These are phyloP conservation scores for Clamator glandarius DNA, from an alignment of 2,797 vertebrate genomes.

Conservation along the genomic window DNA sequence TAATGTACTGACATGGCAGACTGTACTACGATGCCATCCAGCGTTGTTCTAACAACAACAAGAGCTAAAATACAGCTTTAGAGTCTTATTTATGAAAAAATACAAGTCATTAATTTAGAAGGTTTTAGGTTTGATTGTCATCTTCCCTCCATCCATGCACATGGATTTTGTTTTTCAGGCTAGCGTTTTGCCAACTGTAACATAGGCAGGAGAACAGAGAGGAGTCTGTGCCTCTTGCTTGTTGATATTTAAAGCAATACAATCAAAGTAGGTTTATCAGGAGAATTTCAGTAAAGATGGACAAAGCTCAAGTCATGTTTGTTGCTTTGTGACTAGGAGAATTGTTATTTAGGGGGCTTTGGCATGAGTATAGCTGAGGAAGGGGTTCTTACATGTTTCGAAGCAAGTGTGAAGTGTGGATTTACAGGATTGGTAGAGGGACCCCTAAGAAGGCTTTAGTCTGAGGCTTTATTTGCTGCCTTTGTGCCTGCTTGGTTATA, in stretches of 20 bases:
- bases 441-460: not conserved
- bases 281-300: not conserved
- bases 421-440: not conserved
- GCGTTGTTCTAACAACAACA: not conserved
- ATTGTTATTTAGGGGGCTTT: not conserved
- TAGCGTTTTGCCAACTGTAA: not conserved
- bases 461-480: not conserved
- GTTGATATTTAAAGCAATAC: not conserved
- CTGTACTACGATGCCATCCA: slow-evolving; percentile 6
- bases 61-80: slow-evolving; percentile 2
- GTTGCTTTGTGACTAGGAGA: not conserved
- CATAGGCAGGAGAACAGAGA: not conserved
- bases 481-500: not conserved
- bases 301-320: not conserved
- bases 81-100: not conserved
- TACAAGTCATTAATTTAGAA: not conserved
- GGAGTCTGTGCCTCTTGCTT: accelerated
- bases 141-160: not conserved
- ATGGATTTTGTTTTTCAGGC: not conserved
- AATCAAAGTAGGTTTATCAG: not conserved
- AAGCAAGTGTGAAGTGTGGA: not conserved
- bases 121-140: not conserved
- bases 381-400: not conserved
- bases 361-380: not conserved
- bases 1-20: slow-evolving; percentile 52